These are phyloP conservation scores for Alviniconcha marisindica DNA, from an alignment of 1,140 invertebrate species.

Conservation along the genomic window DNA sequence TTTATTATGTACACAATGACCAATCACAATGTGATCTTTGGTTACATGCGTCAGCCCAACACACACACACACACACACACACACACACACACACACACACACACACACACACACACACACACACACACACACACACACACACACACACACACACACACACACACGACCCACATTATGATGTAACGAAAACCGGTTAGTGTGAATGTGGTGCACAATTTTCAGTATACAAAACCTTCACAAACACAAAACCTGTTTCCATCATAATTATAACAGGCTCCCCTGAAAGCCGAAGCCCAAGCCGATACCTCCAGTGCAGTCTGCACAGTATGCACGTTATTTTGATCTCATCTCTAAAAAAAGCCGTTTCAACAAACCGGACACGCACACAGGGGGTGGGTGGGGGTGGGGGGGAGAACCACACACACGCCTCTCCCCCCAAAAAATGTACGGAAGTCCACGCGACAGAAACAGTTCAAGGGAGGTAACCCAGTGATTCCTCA, in stretches of 20 bases:
- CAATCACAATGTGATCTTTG: too few species aligned
- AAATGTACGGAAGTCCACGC: not conserved
- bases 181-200: not conserved
- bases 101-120: constrained; percentile 24
- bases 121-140: constrained; percentile 27
- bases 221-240: not conserved
- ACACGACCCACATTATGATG: not conserved
- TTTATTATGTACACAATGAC: too few species aligned
- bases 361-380: not conserved
- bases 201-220: not conserved
- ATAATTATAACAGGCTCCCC: not conserved
- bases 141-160: constrained; percentile 27
- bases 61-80: not conserved
- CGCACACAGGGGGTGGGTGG: not conserved
- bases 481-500: constrained; percentile 62
- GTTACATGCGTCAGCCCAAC: too few species aligned
- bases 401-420: too few species aligned
- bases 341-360: not conserved
- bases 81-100: not conserved
- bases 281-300: too few species aligned
- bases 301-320: too few species aligned
- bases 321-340: not conserved
- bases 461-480: constrained; percentile 46
- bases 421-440: not conserved
- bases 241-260: not conserved